Base-by-base conservation (phyloP, 1,140 invertebrate genomes). In the Onthophagus taurus region DNA sequence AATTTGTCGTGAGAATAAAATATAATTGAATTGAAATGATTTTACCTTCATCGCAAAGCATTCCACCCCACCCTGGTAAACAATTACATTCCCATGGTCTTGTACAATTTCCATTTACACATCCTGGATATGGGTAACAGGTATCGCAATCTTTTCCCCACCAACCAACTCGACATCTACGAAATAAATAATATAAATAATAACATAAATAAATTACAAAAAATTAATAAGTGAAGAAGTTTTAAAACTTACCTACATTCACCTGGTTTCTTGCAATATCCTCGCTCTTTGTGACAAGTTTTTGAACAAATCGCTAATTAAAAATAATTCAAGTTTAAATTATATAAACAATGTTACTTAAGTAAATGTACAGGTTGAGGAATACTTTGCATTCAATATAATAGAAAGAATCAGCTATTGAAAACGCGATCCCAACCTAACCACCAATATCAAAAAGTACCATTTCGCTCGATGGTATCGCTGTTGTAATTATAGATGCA, bases 161-260 rank as follows among this genome's bases (percentile, higher is more conserved):
- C 85, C 86, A 93, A n/a, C 89, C 89, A 2, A 85, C 78, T 57
- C 84, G 84, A 63, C 88, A 91, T 54, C 89, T 83, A n/a, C n/a
- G 67, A 50, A 63, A 66, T 16, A 33, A 20, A 33, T n/a, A 23
- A 12, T 31, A 19, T 13, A 38, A 18, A 20, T 7, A 6, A 29
- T 33, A 12, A 19, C 11, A 26, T 23, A 26, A 42, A 21, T 3
- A 14, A 16, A 24, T 19, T 17, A 1, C 13, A 37, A n/a, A 23
- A 23, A 11, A 37, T 19, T 7, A 21, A 3, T 2, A n/a, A 11
- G 3, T 21, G 12, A 19, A 20, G 3, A 8, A 20, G 4, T 17
- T 12, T 11, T 16, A 33, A 2, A 34, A 17, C 49, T 57, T 45
- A 58, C 58, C 77, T 72, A 64, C 72, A 73, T 61, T 83, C 80